A percentile compares a stretch with the other conserved stretches of the same genome.
These are phyloP conservation scores for Platynereis dumerilii DNA, from an alignment of 2,888 invertebrate genomes.

Conservation along the genomic window DNA sequence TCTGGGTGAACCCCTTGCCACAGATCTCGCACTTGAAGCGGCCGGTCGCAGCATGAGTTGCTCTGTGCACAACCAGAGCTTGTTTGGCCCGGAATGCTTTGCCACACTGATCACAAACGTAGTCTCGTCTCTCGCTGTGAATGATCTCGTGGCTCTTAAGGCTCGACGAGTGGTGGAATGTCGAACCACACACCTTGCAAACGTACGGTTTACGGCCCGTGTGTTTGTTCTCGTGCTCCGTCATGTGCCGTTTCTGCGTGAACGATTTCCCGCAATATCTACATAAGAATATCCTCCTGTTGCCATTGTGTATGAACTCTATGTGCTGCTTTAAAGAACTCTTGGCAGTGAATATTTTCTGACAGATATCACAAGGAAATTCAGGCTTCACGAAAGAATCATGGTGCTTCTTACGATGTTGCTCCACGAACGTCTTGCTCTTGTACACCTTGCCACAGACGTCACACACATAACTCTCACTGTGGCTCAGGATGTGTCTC, in stretches of 20 bases:
- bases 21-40: background rate
- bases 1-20: background rate
- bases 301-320: constrained; percentile 3
- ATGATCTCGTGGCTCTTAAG: background rate
- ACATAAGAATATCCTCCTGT: background rate
- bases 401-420: constrained; percentile 3
- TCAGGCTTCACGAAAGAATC: background rate
- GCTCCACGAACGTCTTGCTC: background rate
- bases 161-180: background rate
- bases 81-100: background rate
- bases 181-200: background rate
- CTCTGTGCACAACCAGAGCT: background rate
- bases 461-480: constrained; percentile 3
- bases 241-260: background rate
- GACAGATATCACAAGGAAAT: constrained; percentile 4
- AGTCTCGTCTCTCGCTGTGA: background rate
- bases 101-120: background rate
- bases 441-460: constrained; percentile 2
- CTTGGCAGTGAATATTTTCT: background rate
- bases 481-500: constrained; percentile 1
- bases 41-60: background rate
- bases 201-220: background rate
- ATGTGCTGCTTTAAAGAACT: constrained; percentile 1
- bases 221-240: constrained; percentile 3
- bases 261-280: constrained; percentile 7